Evolutionary conservation across 2,113 vertebrate genomes (phyloP).

Genomic region (Aptenodytes forsteri): DNA sequence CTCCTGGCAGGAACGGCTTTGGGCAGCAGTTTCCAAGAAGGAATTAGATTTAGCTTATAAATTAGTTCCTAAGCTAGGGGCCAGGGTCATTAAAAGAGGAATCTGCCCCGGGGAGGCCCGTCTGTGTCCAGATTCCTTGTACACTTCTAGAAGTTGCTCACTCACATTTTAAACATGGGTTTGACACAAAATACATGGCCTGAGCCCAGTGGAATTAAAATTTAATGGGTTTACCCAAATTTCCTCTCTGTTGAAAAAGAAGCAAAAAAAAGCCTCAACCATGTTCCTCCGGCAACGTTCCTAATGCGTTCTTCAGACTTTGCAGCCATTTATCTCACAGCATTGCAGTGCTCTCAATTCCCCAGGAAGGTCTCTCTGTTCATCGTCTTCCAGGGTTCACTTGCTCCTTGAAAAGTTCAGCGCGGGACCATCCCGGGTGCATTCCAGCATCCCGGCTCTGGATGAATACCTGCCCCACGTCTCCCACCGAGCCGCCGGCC

Average conservation of each 20-base stretch:
- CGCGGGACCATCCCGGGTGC: neutral
- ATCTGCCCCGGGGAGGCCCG: neutral
- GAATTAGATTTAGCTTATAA: constrained; percentile 30
- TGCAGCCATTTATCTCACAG: neutral
- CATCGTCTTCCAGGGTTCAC: constrained; percentile 54
- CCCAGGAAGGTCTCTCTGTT: neutral
- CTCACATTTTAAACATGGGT: neutral
- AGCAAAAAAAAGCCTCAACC: neutral
- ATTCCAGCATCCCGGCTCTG: constrained; percentile 56
- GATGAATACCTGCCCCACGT: constrained; percentile 41
- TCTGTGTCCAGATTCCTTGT: neutral
- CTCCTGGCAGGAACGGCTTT: neutral
- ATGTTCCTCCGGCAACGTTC: neutral
- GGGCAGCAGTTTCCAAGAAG: neutral
- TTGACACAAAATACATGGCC: neutral
- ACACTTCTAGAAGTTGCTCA: neutral
- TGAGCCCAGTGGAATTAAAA: neutral
- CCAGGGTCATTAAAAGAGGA: neutral
- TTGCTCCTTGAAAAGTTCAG: constrained; percentile 43
- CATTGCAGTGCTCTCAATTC: neutral
- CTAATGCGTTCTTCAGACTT: neutral
- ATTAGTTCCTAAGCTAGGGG: neutral
- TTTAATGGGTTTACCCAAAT: constrained; percentile 4
- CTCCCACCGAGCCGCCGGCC: neutral
- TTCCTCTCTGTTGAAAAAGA: neutral